phyloP scores from a whole-genome alignment of 2,888 invertebrate species.

The Amiota mariae region DNA sequence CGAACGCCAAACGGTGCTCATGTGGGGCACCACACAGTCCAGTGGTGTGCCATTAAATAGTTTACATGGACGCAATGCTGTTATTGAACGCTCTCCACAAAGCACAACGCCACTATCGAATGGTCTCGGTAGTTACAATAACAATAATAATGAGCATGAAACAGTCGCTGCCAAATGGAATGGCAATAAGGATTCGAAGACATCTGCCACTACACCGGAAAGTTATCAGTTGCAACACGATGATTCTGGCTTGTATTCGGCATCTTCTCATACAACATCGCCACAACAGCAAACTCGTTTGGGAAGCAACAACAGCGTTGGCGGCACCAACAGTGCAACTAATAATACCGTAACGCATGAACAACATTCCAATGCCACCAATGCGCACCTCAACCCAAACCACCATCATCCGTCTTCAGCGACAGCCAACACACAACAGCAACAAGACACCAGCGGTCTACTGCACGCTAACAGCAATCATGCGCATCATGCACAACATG shows the following conservation, averaged over 20 bases:
- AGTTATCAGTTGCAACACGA: slow-evolving; percentile 68
- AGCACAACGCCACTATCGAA: slow-evolving; percentile 72
- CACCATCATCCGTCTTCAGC: slow-evolving; percentile 22
- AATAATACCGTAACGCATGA: slow-evolving; percentile 61
- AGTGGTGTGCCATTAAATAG: slow-evolving; percentile 72
- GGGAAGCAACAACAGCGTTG: slow-evolving; percentile 43
- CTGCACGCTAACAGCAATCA: slow-evolving; percentile 42
- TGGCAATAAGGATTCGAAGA: slow-evolving; percentile 58
- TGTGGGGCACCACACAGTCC: slow-evolving; percentile 86
- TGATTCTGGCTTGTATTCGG: slow-evolving; percentile 67
- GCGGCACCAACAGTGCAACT: slow-evolving; percentile 16
- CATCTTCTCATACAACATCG: slow-evolving; percentile 69
- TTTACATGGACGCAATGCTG: slow-evolving; percentile 50
- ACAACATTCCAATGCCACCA: slow-evolving; percentile 42
- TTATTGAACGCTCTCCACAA: slow-evolving; percentile 70
- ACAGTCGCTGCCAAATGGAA: slow-evolving; percentile 63
- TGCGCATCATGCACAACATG: slow-evolving; percentile 50
- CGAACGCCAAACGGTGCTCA: slow-evolving; percentile 89
- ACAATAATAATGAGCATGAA: slow-evolving; percentile 53
- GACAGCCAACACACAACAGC: slow-evolving; percentile 26
- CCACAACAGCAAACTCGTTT: slow-evolving; percentile 58
- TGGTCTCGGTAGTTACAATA: slow-evolving; percentile 60
- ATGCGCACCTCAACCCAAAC: slow-evolving; percentile 41
- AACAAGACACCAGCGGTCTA: slow-evolving; percentile 12
- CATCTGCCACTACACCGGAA: slow-evolving; percentile 58